Evolutionary conservation across 2,113 vertebrate genomes (phyloP), one percentile per base, ranked within the genome.

Genomic region (Apaloderma vittatum): DNA sequence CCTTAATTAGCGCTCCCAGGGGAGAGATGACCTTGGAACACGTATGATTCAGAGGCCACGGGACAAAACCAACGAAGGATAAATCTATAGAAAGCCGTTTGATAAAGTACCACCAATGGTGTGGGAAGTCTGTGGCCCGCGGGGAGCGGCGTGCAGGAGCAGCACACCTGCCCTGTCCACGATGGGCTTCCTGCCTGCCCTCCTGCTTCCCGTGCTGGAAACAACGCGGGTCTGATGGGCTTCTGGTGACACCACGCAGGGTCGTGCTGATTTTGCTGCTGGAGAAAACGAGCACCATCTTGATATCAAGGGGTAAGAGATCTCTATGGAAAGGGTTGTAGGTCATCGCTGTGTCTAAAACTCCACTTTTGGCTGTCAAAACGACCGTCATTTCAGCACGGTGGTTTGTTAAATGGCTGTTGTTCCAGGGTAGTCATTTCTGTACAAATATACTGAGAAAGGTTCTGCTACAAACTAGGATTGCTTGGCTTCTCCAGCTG

Each of bases 371-470:
- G 24, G 18, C 71, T 76, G 20, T 40, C 59, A 37, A 9, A 77
- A 6, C 34, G 58, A 32, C 48, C 26, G 67, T 80, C 7, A 1
- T 34, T 90, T 84, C 5, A 6, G 37, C n/a, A 1, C 1, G 0
- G 5, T 16, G 24, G n/a, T 49, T 74, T 62, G 22, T 73, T 48
- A 62, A 58, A 17, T 0, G 11, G 40, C 46, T 57, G 45, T 15
- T 78, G 34, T 80, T 82, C 37, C 19, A 23, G 12, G 23, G 62
- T 14, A 9, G 46, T 37, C 1, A 2, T 63, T 86, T 22, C 34
- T 40, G 10, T 48, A 30, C 6, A 0, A 40, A 15, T 16, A 12
- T 16, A 22, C 32, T 15, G 21, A 71, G 36, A 79, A 57, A 48
- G 63, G 46, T 48, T 58, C 0, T 45, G 46, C 59, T 88, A 0